Evolutionary conservation across 2,797 vertebrate genomes (phyloP), one percentile per base, ranked within the genome.

Genomic region (Odontamblyopus lacepedii): DNA sequence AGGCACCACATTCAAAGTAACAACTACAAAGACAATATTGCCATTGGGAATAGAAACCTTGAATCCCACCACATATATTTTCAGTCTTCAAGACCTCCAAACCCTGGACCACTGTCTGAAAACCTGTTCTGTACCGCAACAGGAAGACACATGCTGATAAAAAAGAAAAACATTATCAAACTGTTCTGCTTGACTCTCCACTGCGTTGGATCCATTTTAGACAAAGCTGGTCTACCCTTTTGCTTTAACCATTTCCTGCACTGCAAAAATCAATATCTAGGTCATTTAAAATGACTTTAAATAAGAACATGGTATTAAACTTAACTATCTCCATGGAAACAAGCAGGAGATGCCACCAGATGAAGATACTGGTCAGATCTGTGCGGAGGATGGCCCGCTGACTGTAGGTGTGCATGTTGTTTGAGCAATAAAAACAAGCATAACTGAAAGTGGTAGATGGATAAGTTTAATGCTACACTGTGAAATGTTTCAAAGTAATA

Each of bases 41-140:
- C 26, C 70, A 26, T 32, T 71, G 26, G 61, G 70, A 11, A 77
- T 76, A 1, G 18, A 23, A 41, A 75, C 74, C 76, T 63, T 82
- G 70, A 80, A 75, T 67, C 57, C 27, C 63, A 62, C 68, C 69
- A 75, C 69, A 50, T 55, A 73, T 50, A 75, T 62, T 59, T 35
- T 78, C 3, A 27, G 3, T 51, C 44, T 51, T 66, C 44, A 27
- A 70, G 62, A 74, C 67, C 51, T 55, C 67, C 41, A 30, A 61
- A 66, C 35, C 32, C 16, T 13, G 72, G 13, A 55, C 1, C 63
- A 35, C 29, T 35, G 70, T 59, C 75, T 75, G 66, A 71, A 77
- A 73, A 63, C 38, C 61, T 48, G n/a, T 50, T 80, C 61, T 79
- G 71, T 77, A 55, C 35, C 26, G 18, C 51, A 1, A 65, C 57